A percentile compares a stretch with the other conserved stretches of the same genome.
Evolutionary conservation across 2,888 invertebrate species (phyloP).

Genomic region (Eremobia ochroleuca): DNA sequence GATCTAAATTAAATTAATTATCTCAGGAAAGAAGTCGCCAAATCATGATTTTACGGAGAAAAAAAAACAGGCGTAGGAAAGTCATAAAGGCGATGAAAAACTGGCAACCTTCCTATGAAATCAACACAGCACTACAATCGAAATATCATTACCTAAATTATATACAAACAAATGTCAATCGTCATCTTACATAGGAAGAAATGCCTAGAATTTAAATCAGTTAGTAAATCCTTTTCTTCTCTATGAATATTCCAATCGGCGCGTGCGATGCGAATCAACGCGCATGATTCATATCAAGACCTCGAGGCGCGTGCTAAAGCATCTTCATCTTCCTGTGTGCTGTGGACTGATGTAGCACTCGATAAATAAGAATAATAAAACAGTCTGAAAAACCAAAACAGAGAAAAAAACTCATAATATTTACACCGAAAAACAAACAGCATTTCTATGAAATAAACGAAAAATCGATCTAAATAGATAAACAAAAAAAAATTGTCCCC

Average conservation of each 20-base stretch:
- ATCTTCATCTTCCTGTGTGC: constrained; percentile 23
- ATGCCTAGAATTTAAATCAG: background rate
- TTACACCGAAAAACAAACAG: constrained; percentile 27
- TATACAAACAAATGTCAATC: background rate
- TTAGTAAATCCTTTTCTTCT: background rate
- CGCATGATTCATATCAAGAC: constrained; percentile 21
- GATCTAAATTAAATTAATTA: constrained; percentile 1
- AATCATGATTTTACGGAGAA: constrained; percentile 22
- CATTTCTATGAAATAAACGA: constrained; percentile 27
- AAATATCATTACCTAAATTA: background rate
- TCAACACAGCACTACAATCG: background rate
- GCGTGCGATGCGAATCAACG: constrained; percentile 3
- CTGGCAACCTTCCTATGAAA: constrained; percentile 7
- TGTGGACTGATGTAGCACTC: background rate
- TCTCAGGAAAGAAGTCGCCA: background rate
- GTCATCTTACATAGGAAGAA: background rate
- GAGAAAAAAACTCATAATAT: background rate
- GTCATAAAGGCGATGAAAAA: background rate
- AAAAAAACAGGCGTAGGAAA: constrained; percentile 10
- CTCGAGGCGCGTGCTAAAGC: background rate
- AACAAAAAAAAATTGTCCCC: constrained; percentile 9
- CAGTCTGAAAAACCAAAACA: background rate
- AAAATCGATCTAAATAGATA: constrained; percentile 12
- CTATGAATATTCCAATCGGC: background rate
- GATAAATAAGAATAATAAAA: constrained; percentile 18